Evolutionary conservation across 2,888 invertebrate species (phyloP).

Genomic region (Noctuana brunneofusca): DNA sequence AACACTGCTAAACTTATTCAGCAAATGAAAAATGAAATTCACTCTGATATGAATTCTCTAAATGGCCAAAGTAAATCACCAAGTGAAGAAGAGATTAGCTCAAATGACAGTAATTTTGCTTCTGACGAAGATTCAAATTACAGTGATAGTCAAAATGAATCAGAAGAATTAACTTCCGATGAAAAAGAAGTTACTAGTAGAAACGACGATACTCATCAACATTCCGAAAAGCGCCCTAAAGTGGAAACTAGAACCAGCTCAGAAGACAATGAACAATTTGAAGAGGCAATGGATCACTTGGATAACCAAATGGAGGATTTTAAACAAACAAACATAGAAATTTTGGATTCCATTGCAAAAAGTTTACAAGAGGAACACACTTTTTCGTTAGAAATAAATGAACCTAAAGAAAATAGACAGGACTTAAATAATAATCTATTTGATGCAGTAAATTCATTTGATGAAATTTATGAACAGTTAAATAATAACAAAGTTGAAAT

Average conservation of each 20-base stretch:
- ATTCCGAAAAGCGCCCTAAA: constrained; percentile 25
- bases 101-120: constrained; percentile 54
- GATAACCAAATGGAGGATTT: constrained; percentile 67
- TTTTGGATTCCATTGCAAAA: constrained; percentile 73
- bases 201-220: constrained; percentile 45
- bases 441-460: constrained; percentile 65
- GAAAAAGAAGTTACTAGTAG: constrained; percentile 60
- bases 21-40: constrained; percentile 86
- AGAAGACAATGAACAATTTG: constrained; percentile 76
- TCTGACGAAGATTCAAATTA: constrained; percentile 76
- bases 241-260: constrained; percentile 63
- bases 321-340: constrained; percentile 69
- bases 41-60: constrained; percentile 82
- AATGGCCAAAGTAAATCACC: constrained; percentile 70
- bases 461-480: constrained; percentile 74
- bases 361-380: constrained; percentile 71
- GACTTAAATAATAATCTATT: constrained; percentile 69
- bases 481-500: constrained; percentile 41
- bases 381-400: constrained; percentile 52
- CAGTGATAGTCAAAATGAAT: constrained; percentile 67
- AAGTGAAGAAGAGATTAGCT: constrained; percentile 69
- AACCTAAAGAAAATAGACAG: constrained; percentile 41
- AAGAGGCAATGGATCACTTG: constrained; percentile 76
- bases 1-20: constrained; percentile 84
- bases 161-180: constrained; percentile 67